These are phyloP conservation scores for Troides helena DNA, from an alignment of 2,888 invertebrate genomes.

Conservation along the genomic window DNA sequence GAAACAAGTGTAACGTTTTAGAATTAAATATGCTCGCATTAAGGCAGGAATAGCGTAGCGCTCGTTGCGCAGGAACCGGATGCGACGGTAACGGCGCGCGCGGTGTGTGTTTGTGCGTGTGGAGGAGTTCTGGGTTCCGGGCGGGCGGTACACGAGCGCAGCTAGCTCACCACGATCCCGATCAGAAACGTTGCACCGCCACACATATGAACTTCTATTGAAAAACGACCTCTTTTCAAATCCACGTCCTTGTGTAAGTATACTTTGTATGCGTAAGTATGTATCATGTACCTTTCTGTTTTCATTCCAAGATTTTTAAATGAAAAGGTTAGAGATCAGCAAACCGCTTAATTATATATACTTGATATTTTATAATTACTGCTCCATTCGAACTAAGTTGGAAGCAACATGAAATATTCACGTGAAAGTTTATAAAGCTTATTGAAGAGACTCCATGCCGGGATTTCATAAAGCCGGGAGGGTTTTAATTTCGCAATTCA, in stretches of 20 bases:
- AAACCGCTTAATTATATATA: too few relatives aligned
- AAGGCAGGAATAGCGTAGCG: background rate
- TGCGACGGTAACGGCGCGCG: background rate
- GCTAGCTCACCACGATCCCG: too few relatives aligned
- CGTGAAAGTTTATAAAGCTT: background rate
- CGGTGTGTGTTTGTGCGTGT: background rate
- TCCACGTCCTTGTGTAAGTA: too few relatives aligned
- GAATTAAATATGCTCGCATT: slow-evolving; percentile 15
- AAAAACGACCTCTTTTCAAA: too few relatives aligned
- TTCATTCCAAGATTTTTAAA: too few relatives aligned
- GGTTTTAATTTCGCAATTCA: slow-evolving; percentile 6
- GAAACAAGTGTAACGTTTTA: slow-evolving; percentile 11
- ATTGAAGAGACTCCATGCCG: background rate
- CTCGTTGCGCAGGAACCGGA: slow-evolving; percentile 8
- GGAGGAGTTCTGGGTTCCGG: background rate
- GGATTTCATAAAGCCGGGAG: slow-evolving; percentile 7
- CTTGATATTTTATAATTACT: too few relatives aligned
- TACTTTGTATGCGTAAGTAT: too few relatives aligned
- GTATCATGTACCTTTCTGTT: too few relatives aligned
- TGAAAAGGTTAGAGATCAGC: too few relatives aligned
- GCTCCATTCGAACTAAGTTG: too few relatives aligned
- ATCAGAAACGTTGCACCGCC: too few relatives aligned
- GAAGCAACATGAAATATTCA: background rate
- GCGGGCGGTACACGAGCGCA: background rate
- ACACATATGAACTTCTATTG: too few relatives aligned